Evolutionary conservation across 2,888 invertebrate species (phyloP).

Genomic region (Rhingia campestris): DNA sequence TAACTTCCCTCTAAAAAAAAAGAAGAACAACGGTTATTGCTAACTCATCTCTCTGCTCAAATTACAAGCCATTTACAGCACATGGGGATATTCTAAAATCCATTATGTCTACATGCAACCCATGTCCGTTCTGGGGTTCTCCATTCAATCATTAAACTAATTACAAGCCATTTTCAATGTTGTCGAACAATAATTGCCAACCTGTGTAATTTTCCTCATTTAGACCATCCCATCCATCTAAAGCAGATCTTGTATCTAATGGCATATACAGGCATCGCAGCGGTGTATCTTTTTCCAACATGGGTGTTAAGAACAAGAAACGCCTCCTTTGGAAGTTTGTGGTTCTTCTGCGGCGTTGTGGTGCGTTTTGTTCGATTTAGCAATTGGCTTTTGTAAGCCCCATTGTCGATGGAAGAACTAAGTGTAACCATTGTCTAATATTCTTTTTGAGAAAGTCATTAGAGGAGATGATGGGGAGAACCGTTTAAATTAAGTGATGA

Average conservation of each 20-base stretch:
- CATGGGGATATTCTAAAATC: background rate
- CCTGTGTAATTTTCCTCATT: constrained; percentile 22
- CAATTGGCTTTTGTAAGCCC: too few species aligned
- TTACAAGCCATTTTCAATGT: constrained; percentile 39
- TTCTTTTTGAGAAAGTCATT: too few species aligned
- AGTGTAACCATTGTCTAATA: too few species aligned
- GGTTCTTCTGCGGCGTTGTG: background rate
- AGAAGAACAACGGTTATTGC: constrained; percentile 22
- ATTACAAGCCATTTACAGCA: background rate
- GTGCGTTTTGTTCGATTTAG: too few species aligned
- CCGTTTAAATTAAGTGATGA: too few species aligned
- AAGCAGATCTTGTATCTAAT: constrained; percentile 12
- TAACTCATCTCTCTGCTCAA: constrained; percentile 10
- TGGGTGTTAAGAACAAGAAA: background rate
- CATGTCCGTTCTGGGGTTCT: constrained; percentile 1
- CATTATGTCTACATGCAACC: constrained; percentile 25
- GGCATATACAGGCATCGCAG: background rate
- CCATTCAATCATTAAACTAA: constrained; percentile 51
- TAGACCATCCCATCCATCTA: constrained; percentile 13
- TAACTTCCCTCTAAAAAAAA: background rate
- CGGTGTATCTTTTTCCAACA: constrained; percentile 1
- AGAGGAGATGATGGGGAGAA: too few species aligned
- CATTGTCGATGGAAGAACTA: too few species aligned
- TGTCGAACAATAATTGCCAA: constrained; percentile 54
- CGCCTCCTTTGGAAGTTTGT: background rate